These are phyloP conservation scores for Xenopus borealis DNA, from an alignment of 2,113 vertebrate species.

Conservation along the genomic window DNA sequence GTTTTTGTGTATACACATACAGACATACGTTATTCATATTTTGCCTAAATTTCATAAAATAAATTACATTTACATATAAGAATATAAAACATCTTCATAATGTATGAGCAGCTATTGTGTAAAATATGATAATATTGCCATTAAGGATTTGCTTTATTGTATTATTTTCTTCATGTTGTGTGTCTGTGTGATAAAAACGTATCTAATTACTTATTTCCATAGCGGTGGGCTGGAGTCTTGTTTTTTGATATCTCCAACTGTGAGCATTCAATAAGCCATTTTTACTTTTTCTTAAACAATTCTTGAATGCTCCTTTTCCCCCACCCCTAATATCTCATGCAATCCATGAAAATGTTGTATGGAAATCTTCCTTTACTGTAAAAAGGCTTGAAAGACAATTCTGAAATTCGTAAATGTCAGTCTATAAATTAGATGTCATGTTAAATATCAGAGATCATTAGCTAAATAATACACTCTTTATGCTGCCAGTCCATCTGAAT, in stretches of 20 bases:
- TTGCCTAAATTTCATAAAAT: background rate
- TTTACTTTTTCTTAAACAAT: slow-evolving; percentile 47
- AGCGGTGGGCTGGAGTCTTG: background rate
- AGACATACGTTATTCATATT: too few species aligned
- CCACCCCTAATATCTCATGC: slow-evolving; percentile 49
- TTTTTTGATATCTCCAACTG: slow-evolving; percentile 4
- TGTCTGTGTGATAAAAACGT: background rate
- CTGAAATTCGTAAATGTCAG: slow-evolving; percentile 58
- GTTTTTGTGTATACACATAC: too few species aligned
- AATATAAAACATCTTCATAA: background rate
- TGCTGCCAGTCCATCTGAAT: slow-evolving; percentile 52
- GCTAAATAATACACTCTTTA: slow-evolving; percentile 56
- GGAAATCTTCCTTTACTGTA: slow-evolving; percentile 59
- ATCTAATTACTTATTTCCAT: background rate
- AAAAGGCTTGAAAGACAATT: slow-evolving; percentile 66
- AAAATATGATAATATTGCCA: slow-evolving; percentile 1
- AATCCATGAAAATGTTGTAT: slow-evolving; percentile 58
- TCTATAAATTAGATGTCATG: slow-evolving; percentile 64
- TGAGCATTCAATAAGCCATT: slow-evolving; percentile 41
- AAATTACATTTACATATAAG: background rate
- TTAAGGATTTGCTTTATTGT: background rate
- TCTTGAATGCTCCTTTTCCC: slow-evolving; percentile 23
- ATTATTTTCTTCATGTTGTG: too few species aligned
- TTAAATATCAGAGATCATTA: slow-evolving; percentile 63
- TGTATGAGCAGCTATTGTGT: background rate